phyloP scores from a whole-genome alignment of 2,113 vertebrate species.

The Hiodon tergisus region DNA sequence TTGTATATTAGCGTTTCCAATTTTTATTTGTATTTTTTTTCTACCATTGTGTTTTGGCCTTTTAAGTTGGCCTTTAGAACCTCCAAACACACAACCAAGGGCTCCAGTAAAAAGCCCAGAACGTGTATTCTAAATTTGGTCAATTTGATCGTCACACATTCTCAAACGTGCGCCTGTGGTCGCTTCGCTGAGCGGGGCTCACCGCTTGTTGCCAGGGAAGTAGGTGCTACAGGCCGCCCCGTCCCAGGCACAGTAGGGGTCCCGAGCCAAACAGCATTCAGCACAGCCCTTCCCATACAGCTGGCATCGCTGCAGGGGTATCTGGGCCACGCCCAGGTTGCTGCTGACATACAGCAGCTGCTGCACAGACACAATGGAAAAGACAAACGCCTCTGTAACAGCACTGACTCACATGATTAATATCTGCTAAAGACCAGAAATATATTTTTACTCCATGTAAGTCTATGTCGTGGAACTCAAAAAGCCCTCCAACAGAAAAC shows the following conservation, averaged over 20 bases:
- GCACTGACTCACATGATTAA: too few relatives aligned
- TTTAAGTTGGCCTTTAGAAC: not conserved
- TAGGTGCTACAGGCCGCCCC: constrained; percentile 61
- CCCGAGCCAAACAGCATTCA: constrained; percentile 73
- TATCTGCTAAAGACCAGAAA: too few relatives aligned
- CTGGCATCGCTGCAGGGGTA: constrained; percentile 71
- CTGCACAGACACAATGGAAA: constrained; percentile 42
- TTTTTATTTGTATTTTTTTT: too few relatives aligned
- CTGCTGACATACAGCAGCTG: constrained; percentile 74
- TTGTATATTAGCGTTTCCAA: too few relatives aligned
- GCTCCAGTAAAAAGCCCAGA: not conserved
- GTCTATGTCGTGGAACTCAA: too few relatives aligned
- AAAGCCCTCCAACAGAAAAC: too few relatives aligned
- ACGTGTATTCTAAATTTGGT: too few relatives aligned
- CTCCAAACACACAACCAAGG: not conserved
- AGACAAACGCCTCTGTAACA: too few relatives aligned
- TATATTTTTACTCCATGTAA: too few relatives aligned
- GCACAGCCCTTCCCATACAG: constrained; percentile 69
- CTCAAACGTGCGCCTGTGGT: not conserved
- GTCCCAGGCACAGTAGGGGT: constrained; percentile 84
- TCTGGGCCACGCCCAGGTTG: constrained; percentile 58
- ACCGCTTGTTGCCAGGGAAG: constrained; percentile 71
- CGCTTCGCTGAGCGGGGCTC: not conserved
- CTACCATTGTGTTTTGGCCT: not conserved
- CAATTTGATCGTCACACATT: too few relatives aligned